These are phyloP conservation scores for Babyrousa celebensis DNA, from an alignment of 2,797 vertebrate genomes.

Conservation along the genomic window DNA sequence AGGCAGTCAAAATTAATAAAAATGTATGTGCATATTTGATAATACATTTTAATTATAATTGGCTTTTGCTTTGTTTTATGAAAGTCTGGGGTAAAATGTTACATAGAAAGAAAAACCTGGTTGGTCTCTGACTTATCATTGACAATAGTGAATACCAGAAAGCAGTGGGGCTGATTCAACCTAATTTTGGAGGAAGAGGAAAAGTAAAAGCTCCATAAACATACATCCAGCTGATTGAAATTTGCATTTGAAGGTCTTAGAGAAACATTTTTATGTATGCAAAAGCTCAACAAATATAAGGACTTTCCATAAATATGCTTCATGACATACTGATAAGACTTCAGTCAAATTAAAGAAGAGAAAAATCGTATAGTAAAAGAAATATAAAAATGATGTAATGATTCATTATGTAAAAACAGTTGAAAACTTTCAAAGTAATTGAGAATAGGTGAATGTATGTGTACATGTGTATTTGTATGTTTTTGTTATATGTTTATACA, in stretches of 20 bases:
- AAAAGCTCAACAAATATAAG: conserved; percentile 18
- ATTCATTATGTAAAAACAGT: not conserved
- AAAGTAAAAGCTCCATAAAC: not conserved
- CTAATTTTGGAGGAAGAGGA: not conserved
- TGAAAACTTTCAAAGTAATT: not conserved
- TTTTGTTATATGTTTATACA: not conserved
- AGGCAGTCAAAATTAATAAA: not conserved
- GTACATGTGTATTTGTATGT: not conserved
- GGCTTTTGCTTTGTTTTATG: not conserved
- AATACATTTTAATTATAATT: conserved; percentile 47
- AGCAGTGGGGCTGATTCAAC: not conserved
- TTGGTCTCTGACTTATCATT: not conserved
- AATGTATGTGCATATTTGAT: not conserved
- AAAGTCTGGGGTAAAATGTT: not conserved
- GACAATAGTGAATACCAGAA: not conserved
- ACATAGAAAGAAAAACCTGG: conserved; percentile 24
- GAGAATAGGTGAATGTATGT: not conserved
- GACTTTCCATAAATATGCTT: not conserved
- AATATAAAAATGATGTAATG: no score
- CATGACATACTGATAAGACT: not conserved
- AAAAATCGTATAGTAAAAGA: not conserved
- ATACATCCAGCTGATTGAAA: not conserved
- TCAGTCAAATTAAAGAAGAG: not conserved
- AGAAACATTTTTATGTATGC: not conserved
- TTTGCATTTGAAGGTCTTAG: not conserved